These are phyloP conservation scores for Schrankia costaestrigalis DNA, from an alignment of 2,888 invertebrate genomes.

Conservation along the genomic window DNA sequence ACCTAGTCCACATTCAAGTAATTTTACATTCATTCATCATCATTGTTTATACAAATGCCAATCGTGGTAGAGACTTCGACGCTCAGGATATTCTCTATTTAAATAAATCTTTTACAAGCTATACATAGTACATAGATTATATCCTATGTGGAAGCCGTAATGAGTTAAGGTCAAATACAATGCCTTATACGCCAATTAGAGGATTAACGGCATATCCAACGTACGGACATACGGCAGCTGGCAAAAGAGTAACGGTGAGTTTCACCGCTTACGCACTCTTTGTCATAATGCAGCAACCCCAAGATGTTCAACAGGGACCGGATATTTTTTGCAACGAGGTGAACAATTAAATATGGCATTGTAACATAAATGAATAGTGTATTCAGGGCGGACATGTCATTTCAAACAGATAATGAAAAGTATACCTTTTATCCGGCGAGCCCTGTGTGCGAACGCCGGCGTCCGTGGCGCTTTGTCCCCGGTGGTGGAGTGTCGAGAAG, in stretches of 20 bases:
- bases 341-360: slow-evolving; percentile 47
- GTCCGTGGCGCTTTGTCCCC: slow-evolving; percentile 55
- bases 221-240: slow-evolving; percentile 37
- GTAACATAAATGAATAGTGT: slow-evolving; percentile 46
- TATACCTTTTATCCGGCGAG: slow-evolving; percentile 71
- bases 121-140: slow-evolving; percentile 17
- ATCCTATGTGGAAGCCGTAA: slow-evolving; percentile 54
- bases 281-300: slow-evolving; percentile 55
- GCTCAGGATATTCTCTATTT: slow-evolving; percentile 3
- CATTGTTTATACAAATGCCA: no score
- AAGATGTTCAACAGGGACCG: slow-evolving; percentile 25
- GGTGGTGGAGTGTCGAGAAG: slow-evolving; percentile 47
- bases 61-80: slow-evolving; percentile 7
- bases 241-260: slow-evolving; percentile 32
- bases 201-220: slow-evolving; percentile 45
- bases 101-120: slow-evolving; percentile 12
- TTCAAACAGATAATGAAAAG: slow-evolving; percentile 36
- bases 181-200: slow-evolving; percentile 44
- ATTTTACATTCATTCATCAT: no score
- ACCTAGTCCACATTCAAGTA: no score
- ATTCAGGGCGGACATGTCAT: slow-evolving; percentile 54
- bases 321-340: slow-evolving; percentile 25
- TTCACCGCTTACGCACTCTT: slow-evolving; percentile 27
- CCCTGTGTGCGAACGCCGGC: slow-evolving; percentile 72
- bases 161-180: slow-evolving; percentile 58